phyloP scores from a whole-genome alignment of 2,888 invertebrate species.

The Aricia artaxerxes region DNA sequence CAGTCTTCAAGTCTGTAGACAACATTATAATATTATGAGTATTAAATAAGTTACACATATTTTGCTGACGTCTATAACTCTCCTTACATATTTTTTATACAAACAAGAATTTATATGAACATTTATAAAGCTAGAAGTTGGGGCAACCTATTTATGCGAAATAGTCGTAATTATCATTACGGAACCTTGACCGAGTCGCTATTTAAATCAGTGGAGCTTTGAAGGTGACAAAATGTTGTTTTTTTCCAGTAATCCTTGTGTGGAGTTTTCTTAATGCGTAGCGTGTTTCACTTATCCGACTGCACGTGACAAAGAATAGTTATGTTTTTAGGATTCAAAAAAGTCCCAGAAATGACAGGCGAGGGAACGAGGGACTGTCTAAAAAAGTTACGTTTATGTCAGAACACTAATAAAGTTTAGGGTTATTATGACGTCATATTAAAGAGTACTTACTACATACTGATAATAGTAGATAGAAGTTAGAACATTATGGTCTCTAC shows the following conservation, averaged over 20 bases:
- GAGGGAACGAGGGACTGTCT: neutral
- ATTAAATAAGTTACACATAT: too few relatives aligned
- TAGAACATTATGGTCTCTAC: neutral
- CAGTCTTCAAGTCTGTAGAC: too few relatives aligned
- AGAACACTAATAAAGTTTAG: neutral
- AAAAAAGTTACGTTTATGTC: neutral
- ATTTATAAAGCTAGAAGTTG: neutral
- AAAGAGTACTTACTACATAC: neutral
- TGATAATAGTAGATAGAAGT: too few relatives aligned
- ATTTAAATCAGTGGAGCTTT: neutral
- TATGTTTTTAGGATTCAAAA: neutral
- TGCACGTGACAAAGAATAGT: neutral
- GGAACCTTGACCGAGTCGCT: conserved; percentile 20
- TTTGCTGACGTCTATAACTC: neutral
- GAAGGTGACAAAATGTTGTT: conserved; percentile 22
- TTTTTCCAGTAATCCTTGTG: conserved; percentile 14
- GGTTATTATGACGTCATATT: neutral
- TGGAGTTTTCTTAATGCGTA: neutral
- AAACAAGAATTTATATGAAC: neutral
- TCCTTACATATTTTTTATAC: neutral
- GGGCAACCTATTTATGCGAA: neutral
- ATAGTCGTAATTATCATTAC: neutral
- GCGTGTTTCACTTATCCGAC: neutral
- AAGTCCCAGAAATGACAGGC: neutral
- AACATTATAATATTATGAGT: too few relatives aligned